Evolutionary conservation across 2,113 vertebrate genomes (phyloP).

Genomic region (Callionymus lyra): DNA sequence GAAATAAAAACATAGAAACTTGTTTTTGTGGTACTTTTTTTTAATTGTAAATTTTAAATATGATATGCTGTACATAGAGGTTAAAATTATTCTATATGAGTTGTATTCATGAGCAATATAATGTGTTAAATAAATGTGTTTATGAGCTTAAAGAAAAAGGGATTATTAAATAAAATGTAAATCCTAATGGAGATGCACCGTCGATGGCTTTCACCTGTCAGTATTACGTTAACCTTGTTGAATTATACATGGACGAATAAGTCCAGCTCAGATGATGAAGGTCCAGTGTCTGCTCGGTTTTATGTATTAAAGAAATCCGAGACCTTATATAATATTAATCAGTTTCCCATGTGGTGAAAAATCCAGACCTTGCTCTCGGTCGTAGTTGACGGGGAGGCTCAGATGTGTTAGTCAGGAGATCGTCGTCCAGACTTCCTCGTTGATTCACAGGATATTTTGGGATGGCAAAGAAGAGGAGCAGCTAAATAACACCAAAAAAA

Average conservation of each 20-base stretch:
- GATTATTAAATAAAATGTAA: too few species aligned
- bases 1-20: too few species aligned
- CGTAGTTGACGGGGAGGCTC: conserved; percentile 30
- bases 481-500: conserved; percentile 16
- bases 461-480: conserved; percentile 15
- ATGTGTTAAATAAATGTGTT: too few species aligned
- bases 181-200: too few species aligned
- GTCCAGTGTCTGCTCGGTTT: conserved; percentile 48
- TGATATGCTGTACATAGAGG: too few species aligned
- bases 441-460: conserved; percentile 14
- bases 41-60: too few species aligned
- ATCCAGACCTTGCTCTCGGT: conserved; percentile 49
- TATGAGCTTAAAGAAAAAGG: too few species aligned
- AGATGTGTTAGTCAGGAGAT: conserved; percentile 19
- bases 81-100: too few species aligned
- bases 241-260: conserved; percentile 49
- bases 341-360: conserved; percentile 57
- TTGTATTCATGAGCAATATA: too few species aligned
- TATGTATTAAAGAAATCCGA: conserved; percentile 55
- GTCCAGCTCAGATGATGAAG: conserved; percentile 54
- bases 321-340: conserved; percentile 61
- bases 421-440: conserved; percentile 20
- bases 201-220: background rate
- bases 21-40: too few species aligned
- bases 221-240: conserved; percentile 21